These are phyloP conservation scores for Hemiprocne comata DNA, from an alignment of 2,113 vertebrate species.

Conservation along the genomic window DNA sequence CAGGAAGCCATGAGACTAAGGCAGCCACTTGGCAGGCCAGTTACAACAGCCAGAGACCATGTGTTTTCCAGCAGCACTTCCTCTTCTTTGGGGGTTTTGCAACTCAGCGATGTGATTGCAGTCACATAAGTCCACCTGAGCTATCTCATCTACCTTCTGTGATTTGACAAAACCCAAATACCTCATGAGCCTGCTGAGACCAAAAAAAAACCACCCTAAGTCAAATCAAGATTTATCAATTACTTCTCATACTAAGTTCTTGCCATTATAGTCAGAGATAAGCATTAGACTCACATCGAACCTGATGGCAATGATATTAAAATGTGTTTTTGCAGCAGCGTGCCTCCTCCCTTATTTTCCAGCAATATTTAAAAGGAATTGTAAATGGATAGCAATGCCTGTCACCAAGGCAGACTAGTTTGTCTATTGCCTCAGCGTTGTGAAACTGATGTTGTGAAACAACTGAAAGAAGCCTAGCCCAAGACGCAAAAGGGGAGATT, in stretches of 20 bases:
- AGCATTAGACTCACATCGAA: not conserved
- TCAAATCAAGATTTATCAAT: not conserved
- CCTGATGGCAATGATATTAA: not conserved
- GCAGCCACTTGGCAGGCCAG: not conserved
- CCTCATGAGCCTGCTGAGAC: not conserved
- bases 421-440: not conserved
- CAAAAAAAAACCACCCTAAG: not conserved
- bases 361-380: not conserved
- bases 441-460: conserved; percentile 52
- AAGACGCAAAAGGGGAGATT: not conserved
- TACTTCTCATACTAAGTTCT: not conserved
- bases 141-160: not conserved
- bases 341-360: not conserved
- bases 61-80: not conserved
- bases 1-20: not conserved
- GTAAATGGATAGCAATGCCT: not conserved
- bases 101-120: not conserved
- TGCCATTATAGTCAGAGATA: not conserved
- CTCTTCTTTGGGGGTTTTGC: not conserved
- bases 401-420: not conserved
- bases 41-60: not conserved
- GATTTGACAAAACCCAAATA: not conserved
- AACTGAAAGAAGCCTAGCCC: not conserved
- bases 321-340: not conserved
- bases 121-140: not conserved